Evolutionary conservation across 2,888 invertebrate species (phyloP), one percentile per base, ranked within the genome.

Genomic region (Amphimallon solstitiale): DNA sequence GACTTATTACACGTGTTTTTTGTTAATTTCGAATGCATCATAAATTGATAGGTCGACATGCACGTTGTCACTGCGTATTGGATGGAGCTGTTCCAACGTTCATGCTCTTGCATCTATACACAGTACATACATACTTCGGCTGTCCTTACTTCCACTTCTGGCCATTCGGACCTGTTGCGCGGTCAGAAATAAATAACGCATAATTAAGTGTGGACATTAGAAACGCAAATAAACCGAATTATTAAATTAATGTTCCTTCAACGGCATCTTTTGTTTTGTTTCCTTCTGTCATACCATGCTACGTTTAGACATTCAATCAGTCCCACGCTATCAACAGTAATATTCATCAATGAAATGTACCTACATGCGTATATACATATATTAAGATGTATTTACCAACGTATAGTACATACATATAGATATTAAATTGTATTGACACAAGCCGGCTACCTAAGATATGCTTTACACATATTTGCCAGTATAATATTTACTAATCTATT

Each of bases 1-100:
- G 37, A 52, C 52, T 52, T 52, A 52, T 37, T 35, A 52, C 37
- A 15, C 15, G 14, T 37, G 35, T 52, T 52, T 52, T 52, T 37
- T 52, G 35, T 52, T 52, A 52, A 52, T 52, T 52, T 52, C 52
- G 52, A 52, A 52, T 52, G 52, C 52, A 52, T 37, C 52, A 52
- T 52, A 52, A 52, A 52, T 52, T 52, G 52, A 52, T 37, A 52
- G 52, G 37, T 52, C 52, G 15, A 37, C 35, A 35, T 52, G 15
- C 17, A 35, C 14, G 35, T 52, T 52, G 52, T 52, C 52, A 52
- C 52, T 35, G 14, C 29, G 34, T 12, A 5, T 10, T 14, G 5
- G 34, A 9, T 14, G n/a, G 14, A n/a, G 10, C 10, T 10, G 14
- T 40, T 40, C n/a, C 40, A 40, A 5, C 6, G 40, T n/a, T 40